Conservation (phyloP, 2,888 invertebrate species). For the Griposia aprilina region DNA sequence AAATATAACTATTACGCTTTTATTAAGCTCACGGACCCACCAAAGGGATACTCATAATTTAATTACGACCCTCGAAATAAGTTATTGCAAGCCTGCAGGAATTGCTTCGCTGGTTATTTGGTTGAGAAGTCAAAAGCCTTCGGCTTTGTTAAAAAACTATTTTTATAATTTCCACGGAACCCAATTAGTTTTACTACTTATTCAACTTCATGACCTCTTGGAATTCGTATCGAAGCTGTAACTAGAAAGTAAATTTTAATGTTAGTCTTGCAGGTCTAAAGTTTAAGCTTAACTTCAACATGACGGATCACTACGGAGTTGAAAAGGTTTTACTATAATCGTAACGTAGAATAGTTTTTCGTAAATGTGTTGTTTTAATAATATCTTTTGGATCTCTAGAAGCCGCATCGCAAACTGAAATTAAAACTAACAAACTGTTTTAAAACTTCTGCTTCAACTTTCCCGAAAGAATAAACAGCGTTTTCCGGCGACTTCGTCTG, state of each 20-base stretch:
- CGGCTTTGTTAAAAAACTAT: constrained; percentile 62
- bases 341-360: constrained; percentile 34
- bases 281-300: constrained; percentile 7
- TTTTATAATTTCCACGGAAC: constrained; percentile 29
- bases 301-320: background rate
- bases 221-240: constrained; percentile 7
- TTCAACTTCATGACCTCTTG: constrained; percentile 2
- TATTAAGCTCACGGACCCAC: constrained; percentile 87
- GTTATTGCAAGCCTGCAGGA: constrained; percentile 78
- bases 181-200: constrained; percentile 20
- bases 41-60: constrained; percentile 88
- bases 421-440: constrained; percentile 58
- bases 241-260: constrained; percentile 4
- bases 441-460: constrained; percentile 46
- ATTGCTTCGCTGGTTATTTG: constrained; percentile 75
- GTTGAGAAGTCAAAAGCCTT: constrained; percentile 67
- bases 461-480: constrained; percentile 33
- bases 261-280: constrained; percentile 9
- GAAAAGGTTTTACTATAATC: constrained; percentile 22
- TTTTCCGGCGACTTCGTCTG: constrained; percentile 35
- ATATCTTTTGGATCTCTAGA: constrained; percentile 37
- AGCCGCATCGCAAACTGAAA: constrained; percentile 48
- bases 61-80: constrained; percentile 85
- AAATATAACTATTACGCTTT: constrained; percentile 89
- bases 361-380: constrained; percentile 38